Percentiles rank a stretch among this genome's conserved stretches.
Evolutionary conservation across 2,888 invertebrate genomes (phyloP).

Genomic region (Pemphredon lugubris): DNA sequence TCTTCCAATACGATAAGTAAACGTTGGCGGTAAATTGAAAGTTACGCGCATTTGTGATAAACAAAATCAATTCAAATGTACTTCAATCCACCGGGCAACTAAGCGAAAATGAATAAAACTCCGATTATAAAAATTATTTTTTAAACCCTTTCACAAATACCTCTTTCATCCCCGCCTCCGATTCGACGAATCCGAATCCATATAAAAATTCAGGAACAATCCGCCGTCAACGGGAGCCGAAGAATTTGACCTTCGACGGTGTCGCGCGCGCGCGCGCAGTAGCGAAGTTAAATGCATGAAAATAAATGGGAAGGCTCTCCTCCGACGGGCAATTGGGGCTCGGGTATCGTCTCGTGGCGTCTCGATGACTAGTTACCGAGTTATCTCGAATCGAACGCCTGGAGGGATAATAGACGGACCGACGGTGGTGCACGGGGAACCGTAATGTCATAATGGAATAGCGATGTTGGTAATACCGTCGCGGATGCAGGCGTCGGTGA

Average conservation of each 20-base stretch:
- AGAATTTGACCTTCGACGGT: constrained; percentile 22
- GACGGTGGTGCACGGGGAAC: constrained; percentile 69
- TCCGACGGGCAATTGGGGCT: constrained; percentile 48
- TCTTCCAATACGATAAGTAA: too few relatives aligned
- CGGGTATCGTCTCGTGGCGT: constrained; percentile 66
- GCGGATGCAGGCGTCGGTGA: constrained; percentile 62
- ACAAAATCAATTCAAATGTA: too few relatives aligned
- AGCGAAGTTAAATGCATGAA: constrained; percentile 38
- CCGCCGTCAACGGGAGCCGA: constrained; percentile 10
- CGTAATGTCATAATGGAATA: constrained; percentile 80
- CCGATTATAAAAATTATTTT: too few relatives aligned
- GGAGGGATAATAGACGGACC: constrained; percentile 68
- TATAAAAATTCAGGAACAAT: too few relatives aligned
- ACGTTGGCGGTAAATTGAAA: too few relatives aligned
- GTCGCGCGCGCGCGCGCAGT: constrained; percentile 7
- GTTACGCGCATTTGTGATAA: too few relatives aligned
- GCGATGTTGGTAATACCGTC: constrained; percentile 80
- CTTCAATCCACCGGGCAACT: too few relatives aligned
- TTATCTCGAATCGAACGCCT: constrained; percentile 79
- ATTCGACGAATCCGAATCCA: too few relatives aligned
- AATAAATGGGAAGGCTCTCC: constrained; percentile 51
- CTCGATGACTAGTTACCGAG: constrained; percentile 76
- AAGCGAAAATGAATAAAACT: too few relatives aligned
- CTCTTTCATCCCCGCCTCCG: too few relatives aligned
- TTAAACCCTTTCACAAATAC: too few relatives aligned